Percentiles rank a stretch among this genome's conserved stretches.
Conservation (phyloP, 2,797 vertebrate genomes). For the Gobionotothen gibberifrons region DNA sequence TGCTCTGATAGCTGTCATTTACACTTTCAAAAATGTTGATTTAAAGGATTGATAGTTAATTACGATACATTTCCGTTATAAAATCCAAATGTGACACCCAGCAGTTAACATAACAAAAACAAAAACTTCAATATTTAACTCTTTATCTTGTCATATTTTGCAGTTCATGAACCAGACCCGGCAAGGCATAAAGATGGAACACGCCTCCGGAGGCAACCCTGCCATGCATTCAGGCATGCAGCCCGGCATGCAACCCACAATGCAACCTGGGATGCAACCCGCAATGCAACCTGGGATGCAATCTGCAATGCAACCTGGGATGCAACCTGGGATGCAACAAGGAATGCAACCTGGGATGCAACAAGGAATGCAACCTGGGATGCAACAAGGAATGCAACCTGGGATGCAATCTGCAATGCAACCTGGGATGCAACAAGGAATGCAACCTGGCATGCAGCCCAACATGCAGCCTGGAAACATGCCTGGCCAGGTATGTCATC, state of each 20-base stretch:
- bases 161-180: constrained; percentile 97
- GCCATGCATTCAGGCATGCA: constrained; percentile 91
- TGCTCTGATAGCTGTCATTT: too few species aligned
- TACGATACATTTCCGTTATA: too few species aligned
- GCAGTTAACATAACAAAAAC: not conserved
- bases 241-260: constrained; percentile 83
- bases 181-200: constrained; percentile 93
- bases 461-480: constrained; percentile 83
- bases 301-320: constrained; percentile 59
- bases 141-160: constrained; percentile 13
- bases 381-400: constrained; percentile 85
- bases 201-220: constrained; percentile 80
- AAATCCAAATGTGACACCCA: too few species aligned
- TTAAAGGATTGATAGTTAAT: too few species aligned
- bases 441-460: too few species aligned
- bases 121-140: not conserved
- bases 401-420: constrained; percentile 5
- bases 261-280: constrained; percentile 46
- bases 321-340: constrained; percentile 90
- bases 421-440: not conserved
- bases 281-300: constrained; percentile 73
- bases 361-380: constrained; percentile 70
- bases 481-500: constrained; percentile 75
- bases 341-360: constrained; percentile 88
- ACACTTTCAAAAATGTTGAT: too few species aligned